phyloP scores from a whole-genome alignment of 2,113 vertebrate genomes.

The Hystrix cristata region DNA sequence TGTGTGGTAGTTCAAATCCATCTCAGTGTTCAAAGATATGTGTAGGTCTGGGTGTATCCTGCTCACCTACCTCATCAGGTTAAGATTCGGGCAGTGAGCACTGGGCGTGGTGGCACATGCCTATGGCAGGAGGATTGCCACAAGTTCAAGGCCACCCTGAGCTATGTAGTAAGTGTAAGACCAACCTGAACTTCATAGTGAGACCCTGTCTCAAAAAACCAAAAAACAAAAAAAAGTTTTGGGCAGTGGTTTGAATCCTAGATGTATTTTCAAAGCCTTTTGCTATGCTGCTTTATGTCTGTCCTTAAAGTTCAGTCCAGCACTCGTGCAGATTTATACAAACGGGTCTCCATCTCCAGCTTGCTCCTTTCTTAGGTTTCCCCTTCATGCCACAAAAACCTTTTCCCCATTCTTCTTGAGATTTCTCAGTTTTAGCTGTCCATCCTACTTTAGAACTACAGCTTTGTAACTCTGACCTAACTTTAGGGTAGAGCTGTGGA shows the following conservation, averaged over 20 bases:
- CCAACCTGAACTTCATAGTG: neutral
- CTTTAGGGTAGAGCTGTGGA: neutral
- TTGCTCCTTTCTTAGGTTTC: neutral
- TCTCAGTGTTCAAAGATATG: neutral
- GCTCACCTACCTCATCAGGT: neutral
- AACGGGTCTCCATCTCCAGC: neutral
- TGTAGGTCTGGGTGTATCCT: neutral
- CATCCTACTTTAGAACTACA: neutral
- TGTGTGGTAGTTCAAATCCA: neutral
- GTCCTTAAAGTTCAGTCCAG: neutral
- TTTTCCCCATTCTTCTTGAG: neutral
- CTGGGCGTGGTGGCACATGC: neutral
- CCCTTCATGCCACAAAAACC: neutral
- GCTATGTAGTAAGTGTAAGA: neutral
- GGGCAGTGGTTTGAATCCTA: neutral
- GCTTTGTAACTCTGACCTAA: neutral
- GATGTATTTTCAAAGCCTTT: conserved; percentile 31
- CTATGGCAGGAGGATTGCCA: neutral
- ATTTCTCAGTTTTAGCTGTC: conserved; percentile 15
- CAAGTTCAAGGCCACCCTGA: neutral
- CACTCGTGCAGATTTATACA: neutral
- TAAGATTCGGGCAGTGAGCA: neutral
- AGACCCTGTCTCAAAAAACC: too few relatives aligned
- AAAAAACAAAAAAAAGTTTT: neutral
- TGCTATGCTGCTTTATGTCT: neutral